Base-by-base conservation (phyloP, 2,113 vertebrate species). In the Hassar affinis region DNA sequence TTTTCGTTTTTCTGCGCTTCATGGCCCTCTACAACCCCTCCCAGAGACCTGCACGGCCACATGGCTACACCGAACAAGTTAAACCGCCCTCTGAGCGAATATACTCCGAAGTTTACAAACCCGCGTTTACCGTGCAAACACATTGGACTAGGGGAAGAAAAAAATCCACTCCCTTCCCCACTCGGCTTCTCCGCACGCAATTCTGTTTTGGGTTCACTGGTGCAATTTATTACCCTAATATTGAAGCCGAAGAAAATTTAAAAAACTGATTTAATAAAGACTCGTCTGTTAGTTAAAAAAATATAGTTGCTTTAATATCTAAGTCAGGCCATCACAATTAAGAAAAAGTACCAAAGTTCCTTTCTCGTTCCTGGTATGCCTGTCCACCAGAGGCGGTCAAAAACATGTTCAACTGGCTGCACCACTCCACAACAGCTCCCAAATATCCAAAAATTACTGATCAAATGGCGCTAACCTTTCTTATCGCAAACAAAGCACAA, bases 401-500 rank as follows among this genome's bases (percentile, higher is more conserved):
- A 96, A 96, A 98, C 96, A 95, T 93, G 95, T 96, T 92, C 33
- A 90, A 97, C 96, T 93, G 95, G 96, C 95, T 95, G 90, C 90
- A 92, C 95, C 93, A 95, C 93, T 95, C 92, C 90, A 77, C 89
- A 92, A 91, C 92, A 93, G 92, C 91, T 91, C 91, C 88, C 84
- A 87, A 89, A 90, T 91, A 92, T 12, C 12, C 38, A 42, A 51
- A 51, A 2, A 51, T 90, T 91, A 91, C 86, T 90, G 88, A 49
- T 88, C 90, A 92, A 93, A 90, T 82, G 89, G 68, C 91, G 88
- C 81, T 93, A 93, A 87, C 92, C 88, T 88, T 93, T 92, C 89
- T 89, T 78, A 79, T 57, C 56, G 61, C 35, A 76, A 42, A 45
- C 35, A 79, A 45, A 56, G 11, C 30, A 22, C 8, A 38, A 64